Evolutionary conservation across 2,888 invertebrate species (phyloP).

Genomic region (Dolichomitus sp.): DNA sequence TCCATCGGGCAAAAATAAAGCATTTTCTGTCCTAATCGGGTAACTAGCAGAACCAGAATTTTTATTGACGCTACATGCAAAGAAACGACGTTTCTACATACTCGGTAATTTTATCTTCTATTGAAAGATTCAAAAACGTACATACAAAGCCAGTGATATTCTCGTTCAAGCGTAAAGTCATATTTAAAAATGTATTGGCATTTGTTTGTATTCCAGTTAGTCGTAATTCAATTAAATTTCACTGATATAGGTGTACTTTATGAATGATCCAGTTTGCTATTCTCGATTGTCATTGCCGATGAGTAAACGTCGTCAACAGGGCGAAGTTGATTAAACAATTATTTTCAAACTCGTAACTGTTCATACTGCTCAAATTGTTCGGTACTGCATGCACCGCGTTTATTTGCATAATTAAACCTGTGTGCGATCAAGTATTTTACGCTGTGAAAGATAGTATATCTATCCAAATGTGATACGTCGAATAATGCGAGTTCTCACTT

Average conservation of each 20-base stretch:
- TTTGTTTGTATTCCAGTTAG: not conserved
- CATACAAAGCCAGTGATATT: not conserved
- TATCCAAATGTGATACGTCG: conserved; percentile 30
- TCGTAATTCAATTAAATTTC: not conserved
- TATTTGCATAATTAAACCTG: conserved; percentile 31
- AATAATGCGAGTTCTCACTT: conserved; percentile 46
- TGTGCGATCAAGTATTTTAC: conserved; percentile 34
- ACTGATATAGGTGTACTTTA: not conserved
- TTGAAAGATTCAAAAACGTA: too few relatives aligned
- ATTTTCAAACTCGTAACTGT: conserved; percentile 25
- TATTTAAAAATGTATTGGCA: not conserved
- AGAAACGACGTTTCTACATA: too few relatives aligned
- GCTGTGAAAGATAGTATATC: not conserved
- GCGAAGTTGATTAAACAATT: conserved; percentile 30
- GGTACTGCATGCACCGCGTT: not conserved
- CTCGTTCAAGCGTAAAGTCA: not conserved
- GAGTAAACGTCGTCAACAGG: conserved; percentile 16
- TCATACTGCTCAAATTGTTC: not conserved
- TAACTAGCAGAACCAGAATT: too few relatives aligned
- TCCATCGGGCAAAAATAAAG: too few relatives aligned
- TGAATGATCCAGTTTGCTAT: not conserved
- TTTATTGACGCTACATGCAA: too few relatives aligned
- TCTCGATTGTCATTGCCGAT: conserved; percentile 22
- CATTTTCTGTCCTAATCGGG: too few relatives aligned
- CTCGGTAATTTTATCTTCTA: too few relatives aligned